A percentile compares a stretch with the other conserved stretches of the same genome.
Evolutionary conservation across 2,113 vertebrate species (phyloP).

Genomic region (Sinocyclocheilus maitianheensis): DNA sequence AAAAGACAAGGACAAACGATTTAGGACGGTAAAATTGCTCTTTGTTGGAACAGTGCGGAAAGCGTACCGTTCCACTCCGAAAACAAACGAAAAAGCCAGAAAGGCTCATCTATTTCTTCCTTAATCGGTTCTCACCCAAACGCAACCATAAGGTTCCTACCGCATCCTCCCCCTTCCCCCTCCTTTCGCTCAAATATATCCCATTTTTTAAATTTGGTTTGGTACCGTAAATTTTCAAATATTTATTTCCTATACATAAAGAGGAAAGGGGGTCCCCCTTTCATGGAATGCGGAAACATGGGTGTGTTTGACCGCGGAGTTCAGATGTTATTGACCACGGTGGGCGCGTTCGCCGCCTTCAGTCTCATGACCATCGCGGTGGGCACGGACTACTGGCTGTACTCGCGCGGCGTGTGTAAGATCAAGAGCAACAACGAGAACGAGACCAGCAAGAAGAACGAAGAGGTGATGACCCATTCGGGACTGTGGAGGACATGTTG

Average conservation of each 20-base stretch:
- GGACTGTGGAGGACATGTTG: slow-evolving; percentile 99
- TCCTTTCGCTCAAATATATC: slow-evolving; percentile 76
- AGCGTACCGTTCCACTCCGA: slow-evolving; percentile 45
- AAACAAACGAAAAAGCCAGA: slow-evolving; percentile 15
- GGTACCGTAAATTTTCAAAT: slow-evolving; percentile 82
- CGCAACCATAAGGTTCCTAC: slow-evolving; percentile 82
- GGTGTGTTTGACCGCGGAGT: slow-evolving; percentile 99
- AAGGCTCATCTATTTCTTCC: slow-evolving; percentile 66
- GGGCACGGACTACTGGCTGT: slow-evolving; percentile 99
- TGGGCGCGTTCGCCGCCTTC: slow-evolving; percentile 99
- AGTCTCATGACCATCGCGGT: slow-evolving; percentile 99
- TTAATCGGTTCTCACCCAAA: slow-evolving; percentile 72
- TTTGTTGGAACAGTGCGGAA: slow-evolving; percentile 49
- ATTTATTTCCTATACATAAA: slow-evolving; percentile 86
- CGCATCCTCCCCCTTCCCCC: slow-evolving; percentile 81
- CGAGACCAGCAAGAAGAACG: slow-evolving; percentile 99
- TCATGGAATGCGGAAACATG: slow-evolving; percentile 99
- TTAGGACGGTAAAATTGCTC: slow-evolving; percentile 23
- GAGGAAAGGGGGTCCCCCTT: slow-evolving; percentile 96
- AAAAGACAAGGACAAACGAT: slow-evolving; percentile 1
- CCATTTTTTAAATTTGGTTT: slow-evolving; percentile 77
- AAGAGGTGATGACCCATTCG: slow-evolving; percentile 99
- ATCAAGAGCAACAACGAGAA: slow-evolving; percentile 95
- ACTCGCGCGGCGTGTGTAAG: slow-evolving; percentile 98
- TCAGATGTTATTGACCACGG: slow-evolving; percentile 99